Evolutionary conservation across 1,140 invertebrate species (phyloP).

Genomic region (Psilanteris sp.): DNA sequence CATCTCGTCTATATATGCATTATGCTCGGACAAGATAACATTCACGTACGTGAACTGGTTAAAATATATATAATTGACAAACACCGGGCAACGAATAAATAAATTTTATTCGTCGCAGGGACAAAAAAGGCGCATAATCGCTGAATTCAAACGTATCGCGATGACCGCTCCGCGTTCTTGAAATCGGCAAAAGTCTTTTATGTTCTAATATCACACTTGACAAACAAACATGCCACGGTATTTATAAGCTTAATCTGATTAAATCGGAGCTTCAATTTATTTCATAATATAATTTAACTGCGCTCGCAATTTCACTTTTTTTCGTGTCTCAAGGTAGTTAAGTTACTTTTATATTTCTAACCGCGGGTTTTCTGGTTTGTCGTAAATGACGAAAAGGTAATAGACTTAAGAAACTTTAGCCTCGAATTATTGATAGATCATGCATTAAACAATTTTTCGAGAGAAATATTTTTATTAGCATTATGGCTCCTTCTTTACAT

Average conservation of each 20-base stretch:
- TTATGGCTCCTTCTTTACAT: no score
- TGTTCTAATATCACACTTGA: slow-evolving; percentile 12
- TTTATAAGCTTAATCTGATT: slow-evolving; percentile 12
- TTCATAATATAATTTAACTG: slow-evolving; percentile 10
- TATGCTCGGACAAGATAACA: slow-evolving; percentile 49
- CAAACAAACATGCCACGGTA: slow-evolving; percentile 9
- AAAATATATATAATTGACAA: slow-evolving; percentile 25
- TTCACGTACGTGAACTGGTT: slow-evolving; percentile 28
- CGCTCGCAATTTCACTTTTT: background rate
- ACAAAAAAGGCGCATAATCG: slow-evolving; percentile 21
- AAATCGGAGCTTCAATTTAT: background rate
- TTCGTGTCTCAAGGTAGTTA: background rate
- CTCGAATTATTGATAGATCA: no score
- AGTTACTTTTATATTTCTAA: background rate
- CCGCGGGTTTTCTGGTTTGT: background rate
- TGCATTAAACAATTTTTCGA: no score
- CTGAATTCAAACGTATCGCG: slow-evolving; percentile 29
- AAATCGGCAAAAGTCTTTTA: slow-evolving; percentile 3
- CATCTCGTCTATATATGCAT: slow-evolving; percentile 45
- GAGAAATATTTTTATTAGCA: no score
- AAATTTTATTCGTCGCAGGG: slow-evolving; percentile 33
- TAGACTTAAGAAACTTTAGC: no score
- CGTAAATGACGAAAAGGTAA: no score
- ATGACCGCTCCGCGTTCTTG: slow-evolving; percentile 14
- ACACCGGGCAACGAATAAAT: slow-evolving; percentile 12